Conservation (phyloP, 2,888 invertebrate species). For the Ennomos quercinarius region DNA sequence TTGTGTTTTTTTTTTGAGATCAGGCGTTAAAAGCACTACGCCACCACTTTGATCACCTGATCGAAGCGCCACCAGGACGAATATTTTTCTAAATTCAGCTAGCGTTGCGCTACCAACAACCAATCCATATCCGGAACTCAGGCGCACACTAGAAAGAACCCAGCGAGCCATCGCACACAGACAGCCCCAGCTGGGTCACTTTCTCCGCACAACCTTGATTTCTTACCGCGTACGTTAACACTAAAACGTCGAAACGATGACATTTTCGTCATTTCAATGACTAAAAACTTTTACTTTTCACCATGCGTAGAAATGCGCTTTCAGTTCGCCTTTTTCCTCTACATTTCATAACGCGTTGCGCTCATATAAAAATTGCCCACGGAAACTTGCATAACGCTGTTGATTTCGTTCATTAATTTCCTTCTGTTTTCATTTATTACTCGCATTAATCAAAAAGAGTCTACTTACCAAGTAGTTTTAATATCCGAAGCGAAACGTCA, state of each 20-base stretch:
- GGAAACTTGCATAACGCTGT: conserved; percentile 39
- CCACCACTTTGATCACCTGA: too few relatives aligned
- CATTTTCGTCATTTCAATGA: conserved; percentile 66
- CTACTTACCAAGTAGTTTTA: conserved; percentile 46
- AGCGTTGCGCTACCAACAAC: conserved; percentile 10
- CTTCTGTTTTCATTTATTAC: conserved; percentile 17
- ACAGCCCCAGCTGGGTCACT: conserved; percentile 72
- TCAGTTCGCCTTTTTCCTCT: conserved; percentile 44
- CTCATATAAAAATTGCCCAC: conserved; percentile 48
- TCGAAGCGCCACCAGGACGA: too few relatives aligned
- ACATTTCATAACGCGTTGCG: conserved; percentile 50
- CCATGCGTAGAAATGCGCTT: conserved; percentile 47
- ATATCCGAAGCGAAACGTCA: conserved; percentile 50
- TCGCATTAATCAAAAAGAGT: conserved; percentile 19
- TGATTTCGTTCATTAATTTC: conserved; percentile 26
- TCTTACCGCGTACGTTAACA: conserved; percentile 74
- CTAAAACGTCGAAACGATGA: conserved; percentile 63
- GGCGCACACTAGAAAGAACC: conserved; percentile 49
- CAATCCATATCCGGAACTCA: conserved; percentile 38
- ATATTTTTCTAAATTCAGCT: conserved; percentile 13
- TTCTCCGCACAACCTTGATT: conserved; percentile 83
- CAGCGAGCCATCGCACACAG: conserved; percentile 52
- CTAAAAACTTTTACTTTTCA: conserved; percentile 80
- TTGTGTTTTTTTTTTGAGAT: too few relatives aligned
- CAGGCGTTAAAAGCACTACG: too few relatives aligned